Evolutionary conservation across 2,797 vertebrate species (phyloP).

Genomic region (Sphenopsis melanotis): DNA sequence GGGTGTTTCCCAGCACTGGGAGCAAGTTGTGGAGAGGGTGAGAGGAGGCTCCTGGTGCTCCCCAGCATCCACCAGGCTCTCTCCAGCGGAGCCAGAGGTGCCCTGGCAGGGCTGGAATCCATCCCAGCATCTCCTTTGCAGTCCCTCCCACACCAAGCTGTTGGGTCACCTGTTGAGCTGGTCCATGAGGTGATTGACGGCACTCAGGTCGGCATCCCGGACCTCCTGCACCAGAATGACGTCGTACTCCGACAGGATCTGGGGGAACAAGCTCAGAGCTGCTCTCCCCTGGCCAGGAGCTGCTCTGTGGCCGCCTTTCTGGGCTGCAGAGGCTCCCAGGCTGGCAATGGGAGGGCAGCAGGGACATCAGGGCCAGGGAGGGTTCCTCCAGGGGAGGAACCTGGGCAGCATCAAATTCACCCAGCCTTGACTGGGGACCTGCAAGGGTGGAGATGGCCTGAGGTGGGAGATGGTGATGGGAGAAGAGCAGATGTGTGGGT

Average conservation of each 20-base stretch:
- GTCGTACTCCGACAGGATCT: conserved; percentile 86
- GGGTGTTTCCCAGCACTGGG: conserved; percentile 22
- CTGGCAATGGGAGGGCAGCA: background rate
- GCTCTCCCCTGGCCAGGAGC: rapidly evolving
- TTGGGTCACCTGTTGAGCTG: conserved; percentile 79
- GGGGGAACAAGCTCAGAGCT: background rate
- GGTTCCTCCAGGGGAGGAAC: background rate
- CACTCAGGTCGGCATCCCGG: conserved; percentile 79
- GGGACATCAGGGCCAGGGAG: background rate
- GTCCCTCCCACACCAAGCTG: rapidly evolving
- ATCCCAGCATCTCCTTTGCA: background rate
- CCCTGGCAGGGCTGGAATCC: background rate
- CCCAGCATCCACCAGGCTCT: background rate
- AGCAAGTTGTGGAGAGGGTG: background rate
- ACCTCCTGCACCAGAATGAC: conserved; percentile 88
- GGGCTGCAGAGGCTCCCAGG: background rate
- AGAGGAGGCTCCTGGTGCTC: background rate
- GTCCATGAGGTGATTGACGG: conserved; percentile 79
- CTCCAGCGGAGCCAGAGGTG: background rate
- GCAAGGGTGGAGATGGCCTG: background rate
- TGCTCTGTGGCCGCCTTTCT: background rate
- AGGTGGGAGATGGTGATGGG: background rate
- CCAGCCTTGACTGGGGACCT: rapidly evolving
- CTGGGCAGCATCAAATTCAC: background rate
- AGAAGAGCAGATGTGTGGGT: background rate